These are phyloP conservation scores for Cervus canadensis DNA, from an alignment of 2,113 vertebrate species.

Conservation along the genomic window DNA sequence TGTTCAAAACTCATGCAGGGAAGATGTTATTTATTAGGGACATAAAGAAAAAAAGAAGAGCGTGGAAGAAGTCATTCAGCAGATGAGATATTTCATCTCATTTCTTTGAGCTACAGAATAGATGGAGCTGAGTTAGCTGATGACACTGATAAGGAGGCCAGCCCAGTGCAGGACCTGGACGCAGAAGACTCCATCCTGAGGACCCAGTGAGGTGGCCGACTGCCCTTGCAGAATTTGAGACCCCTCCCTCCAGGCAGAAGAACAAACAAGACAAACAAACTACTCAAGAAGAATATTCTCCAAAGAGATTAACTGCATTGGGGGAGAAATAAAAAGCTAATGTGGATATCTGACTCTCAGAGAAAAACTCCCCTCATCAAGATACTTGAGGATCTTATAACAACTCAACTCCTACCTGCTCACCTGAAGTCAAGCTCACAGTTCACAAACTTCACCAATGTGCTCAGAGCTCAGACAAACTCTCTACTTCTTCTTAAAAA, in stretches of 20 bases:
- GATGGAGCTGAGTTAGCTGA: neutral
- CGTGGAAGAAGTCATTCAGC: neutral
- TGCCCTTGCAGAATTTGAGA: neutral
- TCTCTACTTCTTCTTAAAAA: neutral
- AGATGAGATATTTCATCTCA: neutral
- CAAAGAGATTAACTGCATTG: rapidly evolving
- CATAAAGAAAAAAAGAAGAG: neutral
- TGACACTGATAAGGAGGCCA: neutral
- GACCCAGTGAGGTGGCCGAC: neutral
- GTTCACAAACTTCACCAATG: neutral
- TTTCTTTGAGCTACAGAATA: neutral
- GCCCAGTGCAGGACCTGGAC: rapidly evolving
- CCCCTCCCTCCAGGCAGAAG: neutral
- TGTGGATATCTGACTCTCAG: neutral
- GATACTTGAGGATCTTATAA: neutral
- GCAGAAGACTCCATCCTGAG: too few species aligned
- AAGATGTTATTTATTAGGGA: neutral
- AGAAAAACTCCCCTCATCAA: neutral
- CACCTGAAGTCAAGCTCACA: neutral
- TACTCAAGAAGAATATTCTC: neutral
- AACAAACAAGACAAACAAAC: neutral
- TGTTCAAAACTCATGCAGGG: neutral
- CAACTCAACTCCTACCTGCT: neutral
- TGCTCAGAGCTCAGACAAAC: neutral
- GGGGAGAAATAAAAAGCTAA: neutral